These are phyloP conservation scores for Trilocha varians DNA, from an alignment of 2,888 invertebrate species.

Conservation along the genomic window DNA sequence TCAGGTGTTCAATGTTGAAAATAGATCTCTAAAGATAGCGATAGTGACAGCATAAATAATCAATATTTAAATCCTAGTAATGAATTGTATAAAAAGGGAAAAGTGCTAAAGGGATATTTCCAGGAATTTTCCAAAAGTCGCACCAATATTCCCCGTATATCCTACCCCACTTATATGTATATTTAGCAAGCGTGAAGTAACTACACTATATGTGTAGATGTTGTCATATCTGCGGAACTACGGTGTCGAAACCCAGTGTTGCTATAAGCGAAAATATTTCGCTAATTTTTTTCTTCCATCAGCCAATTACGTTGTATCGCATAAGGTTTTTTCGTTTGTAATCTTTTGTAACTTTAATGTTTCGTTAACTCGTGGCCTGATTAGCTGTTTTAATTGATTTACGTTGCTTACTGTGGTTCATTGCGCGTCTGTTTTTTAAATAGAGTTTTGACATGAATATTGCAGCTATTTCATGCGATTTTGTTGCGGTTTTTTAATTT, in stretches of 20 bases:
- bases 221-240: conserved; percentile 66
- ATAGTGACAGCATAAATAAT: too few relatives aligned
- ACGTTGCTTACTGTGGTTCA: too few relatives aligned
- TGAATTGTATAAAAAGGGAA: too few relatives aligned
- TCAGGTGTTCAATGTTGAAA: too few relatives aligned
- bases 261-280: conserved; percentile 43
- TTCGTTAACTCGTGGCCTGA: conserved; percentile 10
- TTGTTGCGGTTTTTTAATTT: too few relatives aligned
- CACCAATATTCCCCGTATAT: conserved; percentile 13
- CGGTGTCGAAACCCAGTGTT: conserved; percentile 40
- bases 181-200: conserved; percentile 59
- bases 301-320: conserved; percentile 23
- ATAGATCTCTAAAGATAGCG: too few relatives aligned
- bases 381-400: conserved; percentile 9
- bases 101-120: too few relatives aligned
- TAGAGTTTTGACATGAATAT: too few relatives aligned
- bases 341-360: conserved; percentile 13
- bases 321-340: conserved; percentile 4
- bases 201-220: conserved; percentile 35
- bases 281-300: conserved; percentile 35
- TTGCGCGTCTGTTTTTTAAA: too few relatives aligned
- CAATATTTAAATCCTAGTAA: too few relatives aligned
- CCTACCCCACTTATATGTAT: conserved; percentile 49
- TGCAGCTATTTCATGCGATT: too few relatives aligned
- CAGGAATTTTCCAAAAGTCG: background rate